These are phyloP conservation scores for Ferrisia virgata DNA, from an alignment of 2,888 invertebrate species.

Conservation along the genomic window DNA sequence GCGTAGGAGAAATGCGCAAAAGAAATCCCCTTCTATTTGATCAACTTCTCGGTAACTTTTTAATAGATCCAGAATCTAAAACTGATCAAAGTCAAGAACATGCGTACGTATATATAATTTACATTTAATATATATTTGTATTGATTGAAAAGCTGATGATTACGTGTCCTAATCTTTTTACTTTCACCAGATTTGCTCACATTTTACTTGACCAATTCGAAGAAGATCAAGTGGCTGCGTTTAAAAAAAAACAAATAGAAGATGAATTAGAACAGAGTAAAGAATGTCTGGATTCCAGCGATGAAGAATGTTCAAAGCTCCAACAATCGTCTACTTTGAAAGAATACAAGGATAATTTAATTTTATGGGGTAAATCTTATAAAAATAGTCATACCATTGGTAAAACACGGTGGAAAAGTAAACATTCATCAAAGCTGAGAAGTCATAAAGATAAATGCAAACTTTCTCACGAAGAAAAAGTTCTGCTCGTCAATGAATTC, in stretches of 20 bases:
- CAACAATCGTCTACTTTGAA: conserved; percentile 55
- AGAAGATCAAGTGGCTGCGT: conserved; percentile 64
- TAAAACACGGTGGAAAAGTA: conserved; percentile 44
- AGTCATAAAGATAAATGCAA: conserved; percentile 37
- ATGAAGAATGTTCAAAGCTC: conserved; percentile 52
- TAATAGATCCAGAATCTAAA: conserved; percentile 70
- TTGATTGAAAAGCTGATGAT: neutral
- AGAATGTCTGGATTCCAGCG: conserved; percentile 53
- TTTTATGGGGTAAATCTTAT: conserved; percentile 45
- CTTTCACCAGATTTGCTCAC: conserved; percentile 60
- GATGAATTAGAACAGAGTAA: conserved; percentile 56
- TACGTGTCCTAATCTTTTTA: too few species aligned
- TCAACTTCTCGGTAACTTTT: conserved; percentile 80
- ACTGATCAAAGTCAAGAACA: conserved; percentile 58
- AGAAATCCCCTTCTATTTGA: conserved; percentile 87
- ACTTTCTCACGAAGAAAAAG: conserved; percentile 54
- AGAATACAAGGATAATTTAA: conserved; percentile 51
- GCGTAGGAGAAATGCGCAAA: conserved; percentile 89
- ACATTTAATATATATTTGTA: neutral
- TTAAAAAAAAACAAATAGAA: conserved; percentile 62
- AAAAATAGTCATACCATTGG: conserved; percentile 46
- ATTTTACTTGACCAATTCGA: conserved; percentile 80
- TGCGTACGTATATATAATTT: conserved; percentile 5
- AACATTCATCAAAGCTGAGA: conserved; percentile 36
- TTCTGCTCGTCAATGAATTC: conserved; percentile 74